A percentile compares a stretch with the other conserved stretches of the same genome.
phyloP scores from a whole-genome alignment of 2,113 vertebrate species.

The Trichechus manatus region DNA sequence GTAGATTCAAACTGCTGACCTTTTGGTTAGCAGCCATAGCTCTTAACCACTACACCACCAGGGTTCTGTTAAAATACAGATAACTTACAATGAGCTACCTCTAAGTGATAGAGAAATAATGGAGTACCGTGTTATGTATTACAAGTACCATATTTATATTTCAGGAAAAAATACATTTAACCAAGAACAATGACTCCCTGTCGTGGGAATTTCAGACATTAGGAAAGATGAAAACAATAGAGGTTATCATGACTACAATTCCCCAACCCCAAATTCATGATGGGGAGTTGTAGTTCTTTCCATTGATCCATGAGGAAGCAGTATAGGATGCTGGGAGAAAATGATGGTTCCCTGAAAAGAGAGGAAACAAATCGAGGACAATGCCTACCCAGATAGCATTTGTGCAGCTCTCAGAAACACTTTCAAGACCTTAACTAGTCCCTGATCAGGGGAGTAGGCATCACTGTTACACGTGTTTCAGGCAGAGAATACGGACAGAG shows the following conservation, averaged over 20 bases:
- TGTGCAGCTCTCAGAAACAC: background rate
- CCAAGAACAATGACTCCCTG: background rate
- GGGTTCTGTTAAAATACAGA: background rate
- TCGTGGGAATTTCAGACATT: background rate
- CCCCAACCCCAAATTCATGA: background rate
- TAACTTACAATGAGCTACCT: background rate
- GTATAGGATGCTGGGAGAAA: background rate
- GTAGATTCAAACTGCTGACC: too few species aligned
- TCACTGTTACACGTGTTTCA: background rate
- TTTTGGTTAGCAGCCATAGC: too few species aligned
- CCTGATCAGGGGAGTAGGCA: background rate
- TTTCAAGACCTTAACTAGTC: background rate
- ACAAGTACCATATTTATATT: background rate
- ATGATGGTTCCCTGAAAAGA: background rate
- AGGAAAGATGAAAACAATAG: conserved; percentile 42
- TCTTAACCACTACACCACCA: too few species aligned
- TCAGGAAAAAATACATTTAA: conserved; percentile 4
- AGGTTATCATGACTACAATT: background rate
- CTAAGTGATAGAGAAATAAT: background rate
- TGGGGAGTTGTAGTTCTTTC: background rate
- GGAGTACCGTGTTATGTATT: background rate
- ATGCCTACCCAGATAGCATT: background rate
- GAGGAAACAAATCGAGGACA: background rate
- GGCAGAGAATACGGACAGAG: background rate
- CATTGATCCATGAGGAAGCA: background rate